These are phyloP conservation scores for Pipistrellus kuhlii DNA, from an alignment of 2,797 vertebrate genomes.

Conservation along the genomic window DNA sequence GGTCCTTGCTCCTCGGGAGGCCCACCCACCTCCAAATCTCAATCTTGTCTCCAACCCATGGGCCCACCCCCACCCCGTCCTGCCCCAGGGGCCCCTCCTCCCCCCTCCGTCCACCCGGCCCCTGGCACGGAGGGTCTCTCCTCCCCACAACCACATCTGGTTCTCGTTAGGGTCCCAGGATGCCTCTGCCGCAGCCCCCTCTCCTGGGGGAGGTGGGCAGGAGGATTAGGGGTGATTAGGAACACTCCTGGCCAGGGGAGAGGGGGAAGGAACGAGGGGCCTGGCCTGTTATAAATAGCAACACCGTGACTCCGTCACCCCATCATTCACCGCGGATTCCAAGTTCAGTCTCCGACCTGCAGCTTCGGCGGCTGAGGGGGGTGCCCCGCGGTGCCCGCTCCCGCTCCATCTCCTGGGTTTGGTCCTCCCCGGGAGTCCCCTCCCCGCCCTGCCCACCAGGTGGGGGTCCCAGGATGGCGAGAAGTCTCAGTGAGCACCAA, in stretches of 20 bases:
- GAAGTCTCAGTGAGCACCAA: not conserved
- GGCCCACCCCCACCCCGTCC: conserved; percentile 33
- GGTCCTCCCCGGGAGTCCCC: not conserved
- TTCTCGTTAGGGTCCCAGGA: conserved; percentile 87
- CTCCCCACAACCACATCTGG: conserved; percentile 87
- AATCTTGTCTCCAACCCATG: not conserved
- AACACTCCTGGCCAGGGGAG: conserved; percentile 74
- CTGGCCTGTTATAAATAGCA: conserved; percentile 87
- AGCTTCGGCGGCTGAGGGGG: conserved; percentile 64
- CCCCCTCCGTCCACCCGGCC: conserved; percentile 48
- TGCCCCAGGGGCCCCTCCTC: conserved; percentile 56
- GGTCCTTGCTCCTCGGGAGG: conserved; percentile 76
- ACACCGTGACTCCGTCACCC: conserved; percentile 81
- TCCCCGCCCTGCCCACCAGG: too few relatives aligned
- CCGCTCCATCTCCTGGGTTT: not conserved
- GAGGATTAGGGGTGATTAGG: conserved; percentile 87
- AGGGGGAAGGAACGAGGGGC: conserved; percentile 69
- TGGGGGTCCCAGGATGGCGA: not conserved
- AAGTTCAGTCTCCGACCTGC: conserved; percentile 84
- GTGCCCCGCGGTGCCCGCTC: not conserved
- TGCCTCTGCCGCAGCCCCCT: conserved; percentile 82
- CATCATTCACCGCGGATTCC: conserved; percentile 82
- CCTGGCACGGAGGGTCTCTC: conserved; percentile 81
- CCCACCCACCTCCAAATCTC: conserved; percentile 6
- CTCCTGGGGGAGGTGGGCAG: conserved; percentile 83